Evolutionary conservation across 2,113 vertebrate genomes (phyloP).

Genomic region (Morone saxatilis): DNA sequence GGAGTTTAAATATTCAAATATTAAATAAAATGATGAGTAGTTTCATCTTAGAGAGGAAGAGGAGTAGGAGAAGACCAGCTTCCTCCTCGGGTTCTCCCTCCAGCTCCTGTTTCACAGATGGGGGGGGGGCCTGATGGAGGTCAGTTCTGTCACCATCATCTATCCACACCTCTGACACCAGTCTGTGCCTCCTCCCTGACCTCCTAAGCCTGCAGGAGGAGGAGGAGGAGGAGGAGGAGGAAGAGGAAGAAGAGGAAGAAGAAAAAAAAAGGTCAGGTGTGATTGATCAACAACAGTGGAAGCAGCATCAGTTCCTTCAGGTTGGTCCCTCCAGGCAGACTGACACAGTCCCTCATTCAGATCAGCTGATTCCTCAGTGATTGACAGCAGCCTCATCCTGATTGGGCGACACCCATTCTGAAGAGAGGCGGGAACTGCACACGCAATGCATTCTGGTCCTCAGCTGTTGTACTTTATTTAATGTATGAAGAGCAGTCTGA

Average conservation of each 20-base stretch:
- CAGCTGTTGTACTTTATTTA: no score
- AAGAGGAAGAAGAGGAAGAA: background rate
- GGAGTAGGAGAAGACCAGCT: constrained; percentile 10
- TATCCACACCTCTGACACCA: constrained; percentile 33
- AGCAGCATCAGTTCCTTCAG: background rate
- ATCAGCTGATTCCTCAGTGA: no score
- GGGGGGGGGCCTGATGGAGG: constrained; percentile 16
- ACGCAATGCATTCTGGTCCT: no score
- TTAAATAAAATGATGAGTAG: constrained; percentile 9
- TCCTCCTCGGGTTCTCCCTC: constrained; percentile 25
- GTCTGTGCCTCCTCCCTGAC: constrained; percentile 33
- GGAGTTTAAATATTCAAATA: no score
- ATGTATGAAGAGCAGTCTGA: no score
- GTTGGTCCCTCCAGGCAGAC: background rate
- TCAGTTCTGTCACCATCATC: constrained; percentile 31
- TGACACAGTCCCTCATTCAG: no score
- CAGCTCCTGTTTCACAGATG: constrained; percentile 23
- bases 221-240: background rate
- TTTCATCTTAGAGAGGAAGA: constrained; percentile 10
- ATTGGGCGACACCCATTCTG: no score
- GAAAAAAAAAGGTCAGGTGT: constrained; percentile 8
- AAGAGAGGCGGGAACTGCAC: no score
- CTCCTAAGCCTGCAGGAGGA: constrained; percentile 1
- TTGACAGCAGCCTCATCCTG: no score
- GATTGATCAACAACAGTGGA: constrained; percentile 15